A percentile compares a stretch with the other conserved stretches of the same genome.
These are phyloP conservation scores for Zosterops japonicus DNA, from an alignment of 2,113 vertebrate species.

Conservation along the genomic window DNA sequence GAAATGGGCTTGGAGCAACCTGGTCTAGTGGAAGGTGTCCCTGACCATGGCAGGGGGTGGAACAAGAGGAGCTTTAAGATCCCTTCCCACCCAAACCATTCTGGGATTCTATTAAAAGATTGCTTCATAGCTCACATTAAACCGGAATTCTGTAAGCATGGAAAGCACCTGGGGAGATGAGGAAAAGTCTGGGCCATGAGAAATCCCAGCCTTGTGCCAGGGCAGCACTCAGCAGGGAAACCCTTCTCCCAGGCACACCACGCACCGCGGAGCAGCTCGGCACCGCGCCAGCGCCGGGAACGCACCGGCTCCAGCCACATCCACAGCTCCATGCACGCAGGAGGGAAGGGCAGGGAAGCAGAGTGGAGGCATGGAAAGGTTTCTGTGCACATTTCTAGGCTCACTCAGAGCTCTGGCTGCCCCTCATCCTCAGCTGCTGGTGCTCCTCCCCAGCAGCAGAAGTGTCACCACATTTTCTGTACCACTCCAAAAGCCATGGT, in stretches of 20 bases:
- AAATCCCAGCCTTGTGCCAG: background rate
- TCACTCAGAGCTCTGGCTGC: background rate
- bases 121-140: background rate
- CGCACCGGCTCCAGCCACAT: rapidly evolving
- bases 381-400: background rate
- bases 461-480: background rate
- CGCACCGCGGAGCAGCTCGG: background rate
- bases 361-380: background rate
- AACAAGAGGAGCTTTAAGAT: background rate
- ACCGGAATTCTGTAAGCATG: background rate
- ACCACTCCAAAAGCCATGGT: background rate
- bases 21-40: background rate
- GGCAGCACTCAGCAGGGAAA: background rate
- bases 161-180: background rate
- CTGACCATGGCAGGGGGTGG: background rate
- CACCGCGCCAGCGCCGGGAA: background rate
- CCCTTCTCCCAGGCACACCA: background rate
- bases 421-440: background rate
- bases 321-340: background rate
- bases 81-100: background rate
- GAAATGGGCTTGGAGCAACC: background rate
- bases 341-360: background rate
- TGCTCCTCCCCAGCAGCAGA: background rate
- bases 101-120: background rate
- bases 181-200: background rate